These are phyloP conservation scores for Digitonthophagus gazella DNA, from an alignment of 2,888 invertebrate species.

Conservation along the genomic window DNA sequence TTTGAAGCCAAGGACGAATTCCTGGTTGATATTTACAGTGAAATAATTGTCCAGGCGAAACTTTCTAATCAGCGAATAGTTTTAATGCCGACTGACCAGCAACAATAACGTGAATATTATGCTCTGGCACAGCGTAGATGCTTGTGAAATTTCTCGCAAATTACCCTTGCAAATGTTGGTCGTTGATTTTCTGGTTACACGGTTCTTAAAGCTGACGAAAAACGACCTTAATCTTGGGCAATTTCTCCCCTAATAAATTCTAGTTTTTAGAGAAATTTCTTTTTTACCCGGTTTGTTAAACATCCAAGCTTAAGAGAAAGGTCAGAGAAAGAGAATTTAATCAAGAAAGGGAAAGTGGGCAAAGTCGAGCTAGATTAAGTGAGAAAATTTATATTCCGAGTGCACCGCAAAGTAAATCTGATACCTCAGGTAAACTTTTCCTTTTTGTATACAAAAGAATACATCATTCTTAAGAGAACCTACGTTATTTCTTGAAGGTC, in stretches of 20 bases:
- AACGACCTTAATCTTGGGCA: not conserved
- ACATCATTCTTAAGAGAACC: not conserved
- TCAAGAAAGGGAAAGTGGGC: not conserved
- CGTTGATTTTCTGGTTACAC: not conserved
- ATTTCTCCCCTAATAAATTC: not conserved
- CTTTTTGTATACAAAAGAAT: no score
- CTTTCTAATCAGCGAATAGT: slow-evolving; percentile 21
- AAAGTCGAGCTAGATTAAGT: not conserved
- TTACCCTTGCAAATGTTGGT: not conserved
- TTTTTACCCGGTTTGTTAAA: not conserved
- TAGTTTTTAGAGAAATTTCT: not conserved
- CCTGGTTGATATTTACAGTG: slow-evolving; percentile 23
- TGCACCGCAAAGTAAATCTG: not conserved
- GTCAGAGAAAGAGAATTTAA: not conserved
- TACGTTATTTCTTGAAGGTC: not conserved
- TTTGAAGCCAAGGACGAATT: slow-evolving; percentile 27
- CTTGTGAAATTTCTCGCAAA: not conserved
- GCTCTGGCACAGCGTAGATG: not conserved
- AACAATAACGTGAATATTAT: not conserved
- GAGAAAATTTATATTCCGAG: not conserved
- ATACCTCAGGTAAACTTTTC: no score
- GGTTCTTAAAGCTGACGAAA: not conserved
- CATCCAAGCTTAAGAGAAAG: not conserved
- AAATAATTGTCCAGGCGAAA: slow-evolving; percentile 17
- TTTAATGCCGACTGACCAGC: slow-evolving; percentile 1